Evolutionary conservation across 2,797 vertebrate genomes (phyloP).

Genomic region (Pipistrellus pygmaeus): DNA sequence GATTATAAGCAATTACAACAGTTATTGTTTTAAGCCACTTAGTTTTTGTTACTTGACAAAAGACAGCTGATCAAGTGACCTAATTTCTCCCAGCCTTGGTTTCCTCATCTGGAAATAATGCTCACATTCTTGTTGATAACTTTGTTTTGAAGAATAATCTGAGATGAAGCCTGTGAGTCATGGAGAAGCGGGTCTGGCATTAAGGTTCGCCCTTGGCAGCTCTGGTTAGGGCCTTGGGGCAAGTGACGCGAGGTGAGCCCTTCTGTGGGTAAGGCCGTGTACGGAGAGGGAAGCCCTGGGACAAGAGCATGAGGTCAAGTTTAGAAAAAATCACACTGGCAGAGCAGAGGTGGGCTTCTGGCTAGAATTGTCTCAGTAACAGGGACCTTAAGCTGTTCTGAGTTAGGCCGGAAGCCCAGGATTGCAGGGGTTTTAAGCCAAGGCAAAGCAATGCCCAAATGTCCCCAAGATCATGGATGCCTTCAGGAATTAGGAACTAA

Average conservation of each 20-base stretch:
- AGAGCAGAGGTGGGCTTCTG: too few relatives aligned
- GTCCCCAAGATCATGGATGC: background rate
- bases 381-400: background rate
- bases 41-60: background rate
- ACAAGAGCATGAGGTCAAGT: background rate
- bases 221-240: background rate
- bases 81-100: background rate
- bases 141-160: background rate
- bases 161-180: background rate
- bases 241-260: background rate
- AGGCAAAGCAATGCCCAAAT: background rate
- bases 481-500: background rate
- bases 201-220: background rate
- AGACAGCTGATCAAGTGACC: background rate
- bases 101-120: background rate
- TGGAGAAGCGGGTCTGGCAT: background rate
- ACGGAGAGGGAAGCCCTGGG: too few relatives aligned
- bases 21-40: background rate
- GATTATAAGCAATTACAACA: background rate
- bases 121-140: background rate
- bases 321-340: background rate
- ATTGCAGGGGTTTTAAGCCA: background rate
- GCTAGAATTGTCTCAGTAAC: background rate
- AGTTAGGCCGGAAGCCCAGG: background rate
- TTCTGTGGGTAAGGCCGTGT: accelerated